Evolutionary conservation across 2,797 vertebrate species (phyloP).

Genomic region (Coregonus ussuriensis): DNA sequence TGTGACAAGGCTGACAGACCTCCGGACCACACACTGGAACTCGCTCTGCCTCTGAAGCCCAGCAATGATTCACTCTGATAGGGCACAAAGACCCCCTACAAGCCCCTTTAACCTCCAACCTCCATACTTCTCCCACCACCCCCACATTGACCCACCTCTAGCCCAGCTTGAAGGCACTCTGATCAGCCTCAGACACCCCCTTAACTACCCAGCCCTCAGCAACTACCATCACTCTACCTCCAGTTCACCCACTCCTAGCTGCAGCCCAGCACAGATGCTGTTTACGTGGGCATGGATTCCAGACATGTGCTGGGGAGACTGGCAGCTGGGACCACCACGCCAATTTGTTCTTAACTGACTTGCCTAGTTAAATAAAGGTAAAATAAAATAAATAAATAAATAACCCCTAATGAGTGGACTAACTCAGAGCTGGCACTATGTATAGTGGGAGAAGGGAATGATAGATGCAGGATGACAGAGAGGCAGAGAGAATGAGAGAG

Average conservation of each 20-base stretch:
- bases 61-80: neutral
- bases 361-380: too few relatives aligned
- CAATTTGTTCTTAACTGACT: too few relatives aligned
- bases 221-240: neutral
- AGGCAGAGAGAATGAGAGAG: neutral
- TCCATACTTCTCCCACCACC: neutral
- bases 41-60: neutral
- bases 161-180: neutral
- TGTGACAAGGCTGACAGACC: neutral
- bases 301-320: neutral
- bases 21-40: neutral
- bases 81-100: neutral
- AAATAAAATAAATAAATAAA: too few relatives aligned
- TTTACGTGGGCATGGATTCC: neutral
- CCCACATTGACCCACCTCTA: neutral
- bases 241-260: too few relatives aligned
- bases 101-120: neutral
- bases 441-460: neutral
- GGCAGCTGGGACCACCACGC: constrained; percentile 2
- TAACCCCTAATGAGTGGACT: constrained; percentile 21
- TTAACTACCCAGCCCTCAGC: neutral
- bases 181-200: neutral
- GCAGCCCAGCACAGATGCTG: constrained; percentile 1
- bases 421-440: constrained; percentile 25
- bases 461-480: neutral